Conservation (phyloP, 2,113 vertebrate genomes). For the Epinephelus moara region DNA sequence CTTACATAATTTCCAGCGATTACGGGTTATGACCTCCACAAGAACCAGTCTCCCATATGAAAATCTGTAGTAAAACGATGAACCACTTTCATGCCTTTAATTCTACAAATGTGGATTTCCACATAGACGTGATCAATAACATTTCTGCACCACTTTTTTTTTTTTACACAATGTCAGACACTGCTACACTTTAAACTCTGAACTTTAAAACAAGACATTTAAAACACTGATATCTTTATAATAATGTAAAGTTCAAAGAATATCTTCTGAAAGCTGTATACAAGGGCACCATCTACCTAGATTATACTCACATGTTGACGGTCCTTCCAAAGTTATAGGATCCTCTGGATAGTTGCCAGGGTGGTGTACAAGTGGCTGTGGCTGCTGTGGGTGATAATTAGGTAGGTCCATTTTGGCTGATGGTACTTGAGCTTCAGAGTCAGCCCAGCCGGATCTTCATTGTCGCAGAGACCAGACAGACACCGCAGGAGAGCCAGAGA, state of each 20-base stretch:
- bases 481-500: slow-evolving; percentile 50
- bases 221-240: not conserved
- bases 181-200: not conserved
- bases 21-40: not conserved
- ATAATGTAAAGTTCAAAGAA: not conserved
- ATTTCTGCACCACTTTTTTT: not conserved
- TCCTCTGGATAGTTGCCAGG: slow-evolving; percentile 50
- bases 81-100: not conserved
- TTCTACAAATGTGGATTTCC: not conserved
- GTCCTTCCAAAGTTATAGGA: slow-evolving; percentile 59
- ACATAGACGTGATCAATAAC: not conserved
- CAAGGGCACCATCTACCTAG: not conserved
- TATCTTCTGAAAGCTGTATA: not conserved
- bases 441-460: slow-evolving; percentile 62
- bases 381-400: slow-evolving; percentile 57
- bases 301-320: slow-evolving; percentile 82
- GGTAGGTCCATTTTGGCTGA: slow-evolving; percentile 75
- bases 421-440: slow-evolving; percentile 43
- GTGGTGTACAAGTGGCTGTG: slow-evolving; percentile 47
- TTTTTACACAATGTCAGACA: slow-evolving; percentile 1
- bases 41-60: not conserved
- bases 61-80: not conserved
- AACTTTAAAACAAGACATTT: not conserved
- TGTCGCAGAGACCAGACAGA: slow-evolving; percentile 51
- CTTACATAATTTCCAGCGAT: slow-evolving; percentile 70